These are phyloP conservation scores for Bombyx mori DNA, from an alignment of 1,140 invertebrate species.

Conservation along the genomic window DNA sequence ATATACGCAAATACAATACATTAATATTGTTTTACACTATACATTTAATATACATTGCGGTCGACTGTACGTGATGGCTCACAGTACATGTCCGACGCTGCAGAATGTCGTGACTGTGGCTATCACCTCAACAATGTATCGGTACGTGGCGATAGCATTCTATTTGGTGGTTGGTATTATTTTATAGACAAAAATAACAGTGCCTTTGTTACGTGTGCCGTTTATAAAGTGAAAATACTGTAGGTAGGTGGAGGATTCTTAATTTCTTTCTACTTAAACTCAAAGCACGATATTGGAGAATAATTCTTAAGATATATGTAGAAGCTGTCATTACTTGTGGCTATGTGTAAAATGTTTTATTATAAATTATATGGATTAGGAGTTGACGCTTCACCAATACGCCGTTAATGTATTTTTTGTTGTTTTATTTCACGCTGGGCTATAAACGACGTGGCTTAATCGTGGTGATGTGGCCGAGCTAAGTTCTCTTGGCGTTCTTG, in stretches of 20 bases:
- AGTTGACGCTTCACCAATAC: too few species aligned
- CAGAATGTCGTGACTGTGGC: slow-evolving; percentile 32
- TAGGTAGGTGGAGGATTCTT: background rate
- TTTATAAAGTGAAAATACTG: background rate
- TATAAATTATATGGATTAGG: background rate
- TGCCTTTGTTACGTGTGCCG: background rate
- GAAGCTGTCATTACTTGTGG: background rate
- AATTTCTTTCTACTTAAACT: background rate
- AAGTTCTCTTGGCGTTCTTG: too few species aligned
- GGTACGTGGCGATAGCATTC: slow-evolving; percentile 33
- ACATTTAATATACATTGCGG: background rate
- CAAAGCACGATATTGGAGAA: background rate
- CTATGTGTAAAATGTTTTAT: background rate
- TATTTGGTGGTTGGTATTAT: slow-evolving; percentile 8
- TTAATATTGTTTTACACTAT: background rate
- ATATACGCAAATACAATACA: background rate
- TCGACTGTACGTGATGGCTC: slow-evolving; percentile 29
- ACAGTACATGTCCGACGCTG: slow-evolving; percentile 12
- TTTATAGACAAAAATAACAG: background rate
- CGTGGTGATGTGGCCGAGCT: too few species aligned
- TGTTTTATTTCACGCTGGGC: too few species aligned
- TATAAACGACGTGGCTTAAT: too few species aligned
- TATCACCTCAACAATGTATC: slow-evolving; percentile 35
- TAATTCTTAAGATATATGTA: background rate
- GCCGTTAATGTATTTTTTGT: too few species aligned